phyloP scores from a whole-genome alignment of 2,113 vertebrate genomes.

The Austrofundulus limnaeus region DNA sequence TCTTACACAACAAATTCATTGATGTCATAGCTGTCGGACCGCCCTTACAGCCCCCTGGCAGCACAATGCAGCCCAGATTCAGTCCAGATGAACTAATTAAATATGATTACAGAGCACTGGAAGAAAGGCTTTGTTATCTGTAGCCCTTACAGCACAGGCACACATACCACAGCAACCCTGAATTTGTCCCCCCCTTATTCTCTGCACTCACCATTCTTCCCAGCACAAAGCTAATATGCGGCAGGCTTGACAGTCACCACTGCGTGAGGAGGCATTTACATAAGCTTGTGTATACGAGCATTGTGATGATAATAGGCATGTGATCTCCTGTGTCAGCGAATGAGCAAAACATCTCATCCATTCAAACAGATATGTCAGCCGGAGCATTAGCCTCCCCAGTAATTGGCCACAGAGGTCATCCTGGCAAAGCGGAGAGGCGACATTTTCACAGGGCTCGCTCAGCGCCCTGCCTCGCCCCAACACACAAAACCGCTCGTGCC shows the following conservation, averaged over 20 bases:
- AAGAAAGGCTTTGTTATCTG: slow-evolving; percentile 47
- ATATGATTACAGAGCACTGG: slow-evolving; percentile 30
- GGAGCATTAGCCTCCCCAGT: slow-evolving; percentile 65
- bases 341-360: slow-evolving; percentile 65
- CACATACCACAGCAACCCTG: slow-evolving; percentile 45
- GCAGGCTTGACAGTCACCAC: slow-evolving; percentile 56
- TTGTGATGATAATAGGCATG: slow-evolving; percentile 73
- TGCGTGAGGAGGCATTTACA: slow-evolving; percentile 69
- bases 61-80: slow-evolving; percentile 12
- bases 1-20: slow-evolving; percentile 9
- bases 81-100: slow-evolving; percentile 54
- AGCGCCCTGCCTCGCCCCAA: neutral
- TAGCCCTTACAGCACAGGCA: slow-evolving; percentile 33
- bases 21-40: slow-evolving; percentile 25
- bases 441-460: slow-evolving; percentile 51
- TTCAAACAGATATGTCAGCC: slow-evolving; percentile 68
- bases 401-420: slow-evolving; percentile 76
- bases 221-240: slow-evolving; percentile 67
- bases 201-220: slow-evolving; percentile 55
- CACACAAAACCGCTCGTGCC: slow-evolving; percentile 41
- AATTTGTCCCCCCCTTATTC: slow-evolving; percentile 53
- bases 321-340: slow-evolving; percentile 72
- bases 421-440: slow-evolving; percentile 42
- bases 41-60: slow-evolving; percentile 20
- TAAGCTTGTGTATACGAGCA: slow-evolving; percentile 64